Percentiles rank a stretch among this genome's conserved stretches.
Conservation (phyloP, 2,113 vertebrate species). For the Recurvirostra avosetta region DNA sequence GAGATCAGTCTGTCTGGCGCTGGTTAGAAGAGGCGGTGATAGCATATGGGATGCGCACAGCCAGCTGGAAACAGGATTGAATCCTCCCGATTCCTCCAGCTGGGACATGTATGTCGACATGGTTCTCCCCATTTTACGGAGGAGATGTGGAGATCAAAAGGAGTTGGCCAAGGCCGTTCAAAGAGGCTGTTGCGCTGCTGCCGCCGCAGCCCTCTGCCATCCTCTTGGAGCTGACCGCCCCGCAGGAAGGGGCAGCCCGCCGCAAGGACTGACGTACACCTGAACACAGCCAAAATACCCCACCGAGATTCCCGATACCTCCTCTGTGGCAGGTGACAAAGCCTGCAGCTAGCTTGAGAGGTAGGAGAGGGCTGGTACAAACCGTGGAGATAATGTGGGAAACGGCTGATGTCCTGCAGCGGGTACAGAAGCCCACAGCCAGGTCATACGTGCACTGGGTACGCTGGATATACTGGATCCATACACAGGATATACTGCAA, state of each 20-base stretch:
- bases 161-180: not conserved
- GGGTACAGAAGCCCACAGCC: not conserved
- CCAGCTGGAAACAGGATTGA: not conserved
- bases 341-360: not conserved
- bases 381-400: rapidly evolving
- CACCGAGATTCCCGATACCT: not conserved
- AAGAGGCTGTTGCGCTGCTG: not conserved
- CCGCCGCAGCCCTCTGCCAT: not conserved
- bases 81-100: not conserved
- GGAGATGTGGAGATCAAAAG: not conserved
- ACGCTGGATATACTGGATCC: not conserved
- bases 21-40: not conserved
- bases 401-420: not conserved
- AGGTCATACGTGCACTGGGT: not conserved
- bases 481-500: rapidly evolving
- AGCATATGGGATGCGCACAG: not conserved
- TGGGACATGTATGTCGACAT: not conserved
- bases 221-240: not conserved
- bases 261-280: not conserved
- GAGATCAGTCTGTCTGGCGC: not conserved
- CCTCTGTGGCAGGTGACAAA: not conserved
- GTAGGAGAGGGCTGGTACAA: not conserved
- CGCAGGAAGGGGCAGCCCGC: not conserved
- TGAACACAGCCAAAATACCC: not conserved
- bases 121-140: not conserved